Conservation (phyloP, 1,140 invertebrate species). For the Physella acuta region DNA sequence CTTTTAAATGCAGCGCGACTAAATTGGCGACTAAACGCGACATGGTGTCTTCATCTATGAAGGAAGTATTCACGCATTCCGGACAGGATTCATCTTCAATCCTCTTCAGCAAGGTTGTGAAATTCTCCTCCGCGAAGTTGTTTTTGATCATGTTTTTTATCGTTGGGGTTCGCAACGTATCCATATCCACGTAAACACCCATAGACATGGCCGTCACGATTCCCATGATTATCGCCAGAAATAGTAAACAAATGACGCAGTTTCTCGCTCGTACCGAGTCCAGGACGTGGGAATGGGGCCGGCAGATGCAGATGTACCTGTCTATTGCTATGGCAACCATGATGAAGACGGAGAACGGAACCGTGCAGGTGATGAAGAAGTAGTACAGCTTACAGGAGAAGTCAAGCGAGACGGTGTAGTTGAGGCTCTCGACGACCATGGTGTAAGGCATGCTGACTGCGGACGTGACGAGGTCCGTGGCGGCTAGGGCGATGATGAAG, state of each 20-base stretch:
- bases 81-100: background rate
- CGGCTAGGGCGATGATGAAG: conserved; percentile 56
- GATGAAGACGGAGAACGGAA: conserved; percentile 56
- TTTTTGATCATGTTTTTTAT: background rate
- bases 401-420: conserved; percentile 41
- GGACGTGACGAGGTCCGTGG: conserved; percentile 53
- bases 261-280: conserved; percentile 30
- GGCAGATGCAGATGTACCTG: conserved; percentile 58
- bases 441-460: conserved; percentile 52
- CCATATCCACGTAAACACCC: conserved; percentile 22
- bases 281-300: conserved; percentile 51
- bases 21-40: background rate
- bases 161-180: background rate
- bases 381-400: conserved; percentile 52
- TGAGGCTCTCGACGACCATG: conserved; percentile 40
- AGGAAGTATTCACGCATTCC: background rate
- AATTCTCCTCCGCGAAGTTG: background rate
- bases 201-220: conserved; percentile 24
- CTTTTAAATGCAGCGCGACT: background rate
- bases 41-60: background rate
- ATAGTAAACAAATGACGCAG: background rate
- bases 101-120: conserved; percentile 5
- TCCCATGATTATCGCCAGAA: conserved; percentile 20
- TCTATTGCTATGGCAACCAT: conserved; percentile 60
- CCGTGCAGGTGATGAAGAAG: conserved; percentile 54